These are phyloP conservation scores for Tetramorium bicarinatum DNA, from an alignment of 2,888 invertebrate genomes.

Conservation along the genomic window DNA sequence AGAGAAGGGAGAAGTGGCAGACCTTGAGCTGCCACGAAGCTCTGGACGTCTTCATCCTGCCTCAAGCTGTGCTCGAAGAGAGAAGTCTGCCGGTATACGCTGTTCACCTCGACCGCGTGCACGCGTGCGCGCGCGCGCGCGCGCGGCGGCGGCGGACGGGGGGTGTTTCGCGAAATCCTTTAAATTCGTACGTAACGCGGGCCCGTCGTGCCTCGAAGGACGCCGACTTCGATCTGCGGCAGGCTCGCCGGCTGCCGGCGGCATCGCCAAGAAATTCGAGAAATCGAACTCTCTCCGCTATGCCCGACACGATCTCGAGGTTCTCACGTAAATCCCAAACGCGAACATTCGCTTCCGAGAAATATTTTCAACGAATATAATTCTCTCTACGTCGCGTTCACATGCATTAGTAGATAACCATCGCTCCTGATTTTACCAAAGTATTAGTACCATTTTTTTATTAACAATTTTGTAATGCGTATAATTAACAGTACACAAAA, in stretches of 20 bases:
- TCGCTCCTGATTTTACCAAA: background rate
- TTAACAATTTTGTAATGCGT: background rate
- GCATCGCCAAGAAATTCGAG: constrained; percentile 53
- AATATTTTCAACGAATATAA: background rate
- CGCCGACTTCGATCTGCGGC: constrained; percentile 71
- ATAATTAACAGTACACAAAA: background rate
- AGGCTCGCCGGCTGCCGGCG: constrained; percentile 64
- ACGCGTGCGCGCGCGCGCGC: constrained; percentile 57
- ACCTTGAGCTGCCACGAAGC: constrained; percentile 86
- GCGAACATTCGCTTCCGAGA: constrained; percentile 6
- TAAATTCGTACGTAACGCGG: constrained; percentile 74
- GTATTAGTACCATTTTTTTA: background rate
- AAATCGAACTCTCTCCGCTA: constrained; percentile 63
- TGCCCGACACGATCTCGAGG: constrained; percentile 15
- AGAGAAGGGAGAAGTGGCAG: constrained; percentile 82
- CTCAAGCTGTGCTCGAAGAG: constrained; percentile 78
- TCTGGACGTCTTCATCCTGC: constrained; percentile 86
- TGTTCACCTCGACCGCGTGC: constrained; percentile 37
- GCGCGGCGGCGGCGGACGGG: constrained; percentile 60
- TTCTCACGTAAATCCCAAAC: constrained; percentile 43
- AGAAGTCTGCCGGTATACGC: constrained; percentile 63
- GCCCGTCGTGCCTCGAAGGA: constrained; percentile 68
- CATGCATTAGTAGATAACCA: background rate
- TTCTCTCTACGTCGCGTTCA: background rate
- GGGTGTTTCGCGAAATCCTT: constrained; percentile 76